Conservation (phyloP, 2,888 invertebrate species). For the Ornithoptera priamus region DNA sequence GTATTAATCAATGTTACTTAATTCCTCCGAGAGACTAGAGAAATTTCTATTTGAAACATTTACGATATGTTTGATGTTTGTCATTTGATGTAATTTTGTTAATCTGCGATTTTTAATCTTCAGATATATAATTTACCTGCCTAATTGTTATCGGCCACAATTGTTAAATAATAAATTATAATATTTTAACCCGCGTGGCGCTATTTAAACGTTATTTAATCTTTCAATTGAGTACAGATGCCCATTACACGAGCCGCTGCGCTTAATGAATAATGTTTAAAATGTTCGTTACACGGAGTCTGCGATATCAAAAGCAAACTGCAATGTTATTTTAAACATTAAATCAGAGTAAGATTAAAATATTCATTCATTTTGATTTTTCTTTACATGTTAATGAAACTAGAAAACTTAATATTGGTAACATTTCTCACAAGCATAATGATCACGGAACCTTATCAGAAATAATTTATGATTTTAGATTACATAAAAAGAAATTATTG, state of each 20-base stretch:
- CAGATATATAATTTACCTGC: not conserved
- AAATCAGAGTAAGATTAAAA: not conserved
- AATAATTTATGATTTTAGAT: not conserved
- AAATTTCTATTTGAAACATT: no score
- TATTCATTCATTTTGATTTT: not conserved
- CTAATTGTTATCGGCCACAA: not conserved
- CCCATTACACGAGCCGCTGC: conserved; percentile 14
- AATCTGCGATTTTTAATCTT: no score
- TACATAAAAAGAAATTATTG: not conserved
- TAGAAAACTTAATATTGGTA: not conserved
- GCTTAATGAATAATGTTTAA: conserved; percentile 14
- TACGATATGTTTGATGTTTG: no score
- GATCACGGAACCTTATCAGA: not conserved
- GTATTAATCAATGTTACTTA: no score
- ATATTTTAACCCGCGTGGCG: conserved; percentile 5
- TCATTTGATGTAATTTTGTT: no score
- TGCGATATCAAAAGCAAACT: not conserved
- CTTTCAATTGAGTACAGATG: conserved; percentile 17
- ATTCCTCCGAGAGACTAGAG: no score
- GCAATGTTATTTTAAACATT: conserved; percentile 9
- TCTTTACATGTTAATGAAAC: not conserved
- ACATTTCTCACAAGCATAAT: not conserved
- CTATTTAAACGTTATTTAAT: conserved; percentile 20
- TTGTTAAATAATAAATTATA: conserved; percentile 21
- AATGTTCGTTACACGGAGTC: conserved; percentile 4